Base-by-base conservation (phyloP, 2,888 invertebrate species). In the Noctua fimbriata region DNA sequence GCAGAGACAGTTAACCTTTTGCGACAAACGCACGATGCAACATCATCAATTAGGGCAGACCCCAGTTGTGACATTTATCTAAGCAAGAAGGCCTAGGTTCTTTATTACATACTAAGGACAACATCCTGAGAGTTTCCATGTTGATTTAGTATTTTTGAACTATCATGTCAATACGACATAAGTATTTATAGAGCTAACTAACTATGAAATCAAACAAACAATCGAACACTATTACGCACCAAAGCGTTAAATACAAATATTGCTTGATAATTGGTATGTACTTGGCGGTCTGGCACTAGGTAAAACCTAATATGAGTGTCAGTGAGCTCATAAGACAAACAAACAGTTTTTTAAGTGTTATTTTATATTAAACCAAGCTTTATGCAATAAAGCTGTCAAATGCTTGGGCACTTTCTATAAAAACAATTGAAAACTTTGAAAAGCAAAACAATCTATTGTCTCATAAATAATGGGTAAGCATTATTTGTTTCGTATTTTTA, bases 11-110 rank as follows among this genome's bases (percentile, higher is more conserved):
- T 70, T 60, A 69, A 73, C 74, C 72, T 82, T 79, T 83, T 52
- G 58, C 88, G 81, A 86, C 80, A 87, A 84, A 88, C 82, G 66
- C 24, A 70, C 49, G 84, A 83, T 78, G 58, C 70, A 85, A 87
- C 78, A 80, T 90, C 80, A 91, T 91, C 88, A 91, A 92, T 91
- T 91, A 91, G 79, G 84, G 73, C 72, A 84, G 86, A 87, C 85
- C 86, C 76, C 66, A 83, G 81, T 79, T 79, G 81, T 52, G 49
- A 78, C 72, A 88, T 86, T 83, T 78, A 84, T 83, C 85, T 84
- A 77, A 83, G 44, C 73, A 32, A 79, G 84, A 89, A 90, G 89
- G 88, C 86, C 85, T 91, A 89, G 88, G 85, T 89, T 86, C 77
- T 76, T 83, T 71, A 75, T 78, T 66, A 77, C 49, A 41, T 28